phyloP scores from a whole-genome alignment of 2,797 vertebrate genomes.

The Knipowitschia caucasica region DNA sequence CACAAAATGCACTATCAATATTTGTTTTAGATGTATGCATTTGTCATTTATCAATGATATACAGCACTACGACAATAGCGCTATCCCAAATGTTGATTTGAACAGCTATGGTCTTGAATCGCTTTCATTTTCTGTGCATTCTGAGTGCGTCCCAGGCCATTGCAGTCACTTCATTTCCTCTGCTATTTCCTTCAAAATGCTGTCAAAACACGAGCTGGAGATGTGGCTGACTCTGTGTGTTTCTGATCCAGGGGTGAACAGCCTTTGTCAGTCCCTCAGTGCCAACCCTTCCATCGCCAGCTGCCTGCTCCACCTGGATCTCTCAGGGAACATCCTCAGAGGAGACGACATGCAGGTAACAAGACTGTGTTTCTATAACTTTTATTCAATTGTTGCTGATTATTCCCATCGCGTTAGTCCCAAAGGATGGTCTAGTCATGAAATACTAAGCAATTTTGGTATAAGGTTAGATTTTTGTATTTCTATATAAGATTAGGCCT shows the following conservation, averaged over 20 bases:
- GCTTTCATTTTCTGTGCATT: slow-evolving; percentile 26
- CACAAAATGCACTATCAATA: too few species aligned
- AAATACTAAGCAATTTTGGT: too few species aligned
- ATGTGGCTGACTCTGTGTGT: slow-evolving; percentile 19
- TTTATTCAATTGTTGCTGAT: too few species aligned
- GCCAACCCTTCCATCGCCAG: slow-evolving; percentile 86
- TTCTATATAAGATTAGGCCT: background rate
- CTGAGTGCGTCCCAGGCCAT: slow-evolving; percentile 26
- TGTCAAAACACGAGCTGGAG: slow-evolving; percentile 49
- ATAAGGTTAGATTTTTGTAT: too few species aligned
- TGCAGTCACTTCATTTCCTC: slow-evolving; percentile 48
- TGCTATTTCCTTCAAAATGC: slow-evolving; percentile 44
- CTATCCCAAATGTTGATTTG: background rate
- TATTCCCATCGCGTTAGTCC: too few species aligned
- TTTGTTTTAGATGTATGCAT: too few species aligned
- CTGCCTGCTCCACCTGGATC: slow-evolving; percentile 91
- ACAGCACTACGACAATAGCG: background rate
- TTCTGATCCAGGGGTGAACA: slow-evolving; percentile 87
- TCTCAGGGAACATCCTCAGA: slow-evolving; percentile 93
- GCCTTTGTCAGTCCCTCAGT: slow-evolving; percentile 96
- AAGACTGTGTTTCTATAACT: background rate
- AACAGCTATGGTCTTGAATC: background rate
- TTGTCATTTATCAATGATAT: too few species aligned
- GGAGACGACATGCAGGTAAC: slow-evolving; percentile 93
- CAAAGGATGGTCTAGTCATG: too few species aligned